Percentiles rank a stretch among this genome's conserved stretches.
Conservation (phyloP, 2,797 vertebrate genomes). For the Psittacula echo region DNA sequence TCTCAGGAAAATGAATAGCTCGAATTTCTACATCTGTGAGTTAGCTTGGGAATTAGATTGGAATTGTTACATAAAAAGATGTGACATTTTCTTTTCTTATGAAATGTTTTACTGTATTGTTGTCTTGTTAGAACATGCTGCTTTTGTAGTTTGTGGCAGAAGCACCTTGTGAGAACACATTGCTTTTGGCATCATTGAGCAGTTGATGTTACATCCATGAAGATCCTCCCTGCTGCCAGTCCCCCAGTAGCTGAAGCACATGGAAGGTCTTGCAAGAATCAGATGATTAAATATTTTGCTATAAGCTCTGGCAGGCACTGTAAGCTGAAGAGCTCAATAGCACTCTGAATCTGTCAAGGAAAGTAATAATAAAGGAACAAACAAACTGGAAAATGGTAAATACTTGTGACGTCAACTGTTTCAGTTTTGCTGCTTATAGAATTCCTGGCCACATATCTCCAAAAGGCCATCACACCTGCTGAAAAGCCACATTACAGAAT, state of each 20-base stretch:
- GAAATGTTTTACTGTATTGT: neutral
- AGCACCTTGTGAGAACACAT: neutral
- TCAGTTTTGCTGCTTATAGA: neutral
- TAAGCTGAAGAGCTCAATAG: neutral
- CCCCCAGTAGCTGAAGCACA: neutral
- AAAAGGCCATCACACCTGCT: neutral
- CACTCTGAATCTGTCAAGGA: neutral
- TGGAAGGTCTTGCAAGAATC: neutral
- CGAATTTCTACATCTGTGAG: neutral
- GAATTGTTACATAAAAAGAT: neutral
- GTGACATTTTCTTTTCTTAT: neutral
- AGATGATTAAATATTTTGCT: neutral
- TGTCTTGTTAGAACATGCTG: neutral
- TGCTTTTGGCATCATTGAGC: neutral
- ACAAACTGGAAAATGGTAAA: neutral
- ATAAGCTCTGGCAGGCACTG: neutral
- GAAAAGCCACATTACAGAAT: neutral
- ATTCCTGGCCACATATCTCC: accelerated
- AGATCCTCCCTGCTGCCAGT: neutral
- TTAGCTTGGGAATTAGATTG: neutral
- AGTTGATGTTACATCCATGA: accelerated
- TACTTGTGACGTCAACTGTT: neutral
- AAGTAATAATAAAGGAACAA: neutral
- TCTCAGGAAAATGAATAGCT: neutral
- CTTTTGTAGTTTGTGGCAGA: neutral